These are phyloP conservation scores for Tichodroma muraria DNA, from an alignment of 2,113 vertebrate genomes.

Conservation along the genomic window DNA sequence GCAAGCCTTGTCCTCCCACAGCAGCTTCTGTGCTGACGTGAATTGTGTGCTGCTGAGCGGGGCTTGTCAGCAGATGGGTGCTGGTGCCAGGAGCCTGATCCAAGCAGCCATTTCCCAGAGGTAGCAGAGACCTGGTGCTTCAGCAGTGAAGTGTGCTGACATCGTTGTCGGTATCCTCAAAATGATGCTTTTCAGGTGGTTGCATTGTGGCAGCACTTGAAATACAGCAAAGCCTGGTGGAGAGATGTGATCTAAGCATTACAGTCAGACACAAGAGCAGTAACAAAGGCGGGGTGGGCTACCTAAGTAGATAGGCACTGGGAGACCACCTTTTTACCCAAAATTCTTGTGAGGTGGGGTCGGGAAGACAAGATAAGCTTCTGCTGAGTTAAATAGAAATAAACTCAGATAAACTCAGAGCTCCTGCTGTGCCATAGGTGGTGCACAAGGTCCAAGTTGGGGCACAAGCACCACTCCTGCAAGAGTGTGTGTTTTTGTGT, in stretches of 20 bases:
- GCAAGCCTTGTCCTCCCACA: neutral
- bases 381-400: neutral
- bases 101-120: neutral
- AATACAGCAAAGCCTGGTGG: neutral
- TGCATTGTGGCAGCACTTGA: neutral
- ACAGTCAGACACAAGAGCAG: neutral
- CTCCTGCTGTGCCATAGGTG: neutral
- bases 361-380: accelerated
- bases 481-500: too few species aligned
- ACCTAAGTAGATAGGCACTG: too few species aligned
- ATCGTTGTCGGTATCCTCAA: neutral
- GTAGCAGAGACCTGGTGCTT: neutral
- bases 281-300: neutral
- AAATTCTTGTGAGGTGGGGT: neutral
- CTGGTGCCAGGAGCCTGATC: neutral
- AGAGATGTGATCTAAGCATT: neutral
- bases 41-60: neutral
- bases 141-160: neutral
- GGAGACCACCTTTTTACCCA: neutral
- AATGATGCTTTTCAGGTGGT: neutral
- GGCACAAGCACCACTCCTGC: neutral
- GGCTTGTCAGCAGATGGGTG: neutral
- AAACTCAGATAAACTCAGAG: neutral
- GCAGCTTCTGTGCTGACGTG: neutral
- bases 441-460: neutral